A percentile compares a stretch with the other conserved stretches of the same genome.
These are phyloP conservation scores for Vidua macroura DNA, from an alignment of 2,113 vertebrate species.

Conservation along the genomic window DNA sequence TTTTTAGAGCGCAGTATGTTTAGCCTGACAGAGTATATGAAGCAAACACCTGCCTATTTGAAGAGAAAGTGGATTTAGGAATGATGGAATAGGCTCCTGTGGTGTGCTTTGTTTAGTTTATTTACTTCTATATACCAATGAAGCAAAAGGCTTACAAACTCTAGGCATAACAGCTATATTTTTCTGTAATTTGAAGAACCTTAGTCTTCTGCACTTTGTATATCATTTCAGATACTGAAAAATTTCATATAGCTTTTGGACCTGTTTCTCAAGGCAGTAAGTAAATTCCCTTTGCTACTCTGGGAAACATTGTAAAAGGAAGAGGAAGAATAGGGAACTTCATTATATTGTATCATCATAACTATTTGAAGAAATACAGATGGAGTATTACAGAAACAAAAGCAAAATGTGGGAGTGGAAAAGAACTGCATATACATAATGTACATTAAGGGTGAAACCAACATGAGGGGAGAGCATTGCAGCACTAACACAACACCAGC, in stretches of 20 bases:
- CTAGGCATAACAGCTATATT: not conserved
- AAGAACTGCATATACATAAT: not conserved
- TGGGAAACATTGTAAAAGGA: not conserved
- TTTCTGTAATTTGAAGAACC: not conserved
- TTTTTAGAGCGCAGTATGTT: constrained; percentile 21
- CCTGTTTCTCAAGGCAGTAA: not conserved
- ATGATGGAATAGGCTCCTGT: not conserved
- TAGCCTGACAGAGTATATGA: constrained; percentile 3
- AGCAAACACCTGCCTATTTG: constrained; percentile 11
- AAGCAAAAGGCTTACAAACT: constrained; percentile 19
- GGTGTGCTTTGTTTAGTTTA: constrained; percentile 22
- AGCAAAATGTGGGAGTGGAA: not conserved
- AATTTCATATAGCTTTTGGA: not conserved
- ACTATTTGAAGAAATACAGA: constrained; percentile 16
- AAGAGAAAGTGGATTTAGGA: constrained; percentile 31
- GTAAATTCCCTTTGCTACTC: not conserved
- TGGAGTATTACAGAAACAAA: not conserved
- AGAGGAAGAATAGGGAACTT: not conserved
- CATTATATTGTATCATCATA: not conserved
- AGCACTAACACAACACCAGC: not conserved
- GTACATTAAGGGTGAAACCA: not conserved
- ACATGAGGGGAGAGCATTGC: not conserved
- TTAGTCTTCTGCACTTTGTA: constrained; percentile 24
- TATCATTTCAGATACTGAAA: constrained; percentile 30
- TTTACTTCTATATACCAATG: constrained; percentile 50